phyloP scores from a whole-genome alignment of 2,113 vertebrate genomes.

The Misgurnus mizolepis region DNA sequence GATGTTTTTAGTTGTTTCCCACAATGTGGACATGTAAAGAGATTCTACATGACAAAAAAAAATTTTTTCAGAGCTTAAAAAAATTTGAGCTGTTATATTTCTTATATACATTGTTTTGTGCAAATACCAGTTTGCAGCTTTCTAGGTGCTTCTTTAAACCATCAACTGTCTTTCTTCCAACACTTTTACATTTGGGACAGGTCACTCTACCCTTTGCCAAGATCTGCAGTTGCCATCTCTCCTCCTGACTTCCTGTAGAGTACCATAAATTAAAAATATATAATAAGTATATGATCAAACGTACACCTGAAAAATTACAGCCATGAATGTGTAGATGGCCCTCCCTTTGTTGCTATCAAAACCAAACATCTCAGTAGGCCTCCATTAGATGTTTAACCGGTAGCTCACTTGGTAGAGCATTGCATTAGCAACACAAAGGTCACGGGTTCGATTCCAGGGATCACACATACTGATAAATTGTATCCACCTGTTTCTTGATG shows the following conservation, averaged over 20 bases:
- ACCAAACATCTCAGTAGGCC: no score
- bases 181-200: slow-evolving; percentile 91
- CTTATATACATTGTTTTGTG: not conserved
- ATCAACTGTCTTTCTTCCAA: slow-evolving; percentile 92
- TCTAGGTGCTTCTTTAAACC: slow-evolving; percentile 94
- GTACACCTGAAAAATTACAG: no score
- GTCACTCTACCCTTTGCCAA: slow-evolving; percentile 86
- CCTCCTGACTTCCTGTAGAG: slow-evolving; percentile 88
- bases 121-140: slow-evolving; percentile 84
- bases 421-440: no score
- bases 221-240: slow-evolving; percentile 91
- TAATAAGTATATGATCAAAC: no score
- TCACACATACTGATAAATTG: no score
- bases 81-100: not conserved
- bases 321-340: no score
- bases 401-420: no score
- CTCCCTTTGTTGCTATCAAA: no score
- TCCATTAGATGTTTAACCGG: no score
- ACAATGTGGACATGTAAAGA: slow-evolving; percentile 89
- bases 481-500: no score
- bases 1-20: slow-evolving; percentile 91
- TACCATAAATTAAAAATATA: slow-evolving; percentile 10
- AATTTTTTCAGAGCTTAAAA: not conserved
- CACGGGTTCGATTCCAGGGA: no score
- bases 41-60: slow-evolving; percentile 72